Evolutionary conservation across 2,113 vertebrate species (phyloP).

Genomic region (Plectropomus leopardus): DNA sequence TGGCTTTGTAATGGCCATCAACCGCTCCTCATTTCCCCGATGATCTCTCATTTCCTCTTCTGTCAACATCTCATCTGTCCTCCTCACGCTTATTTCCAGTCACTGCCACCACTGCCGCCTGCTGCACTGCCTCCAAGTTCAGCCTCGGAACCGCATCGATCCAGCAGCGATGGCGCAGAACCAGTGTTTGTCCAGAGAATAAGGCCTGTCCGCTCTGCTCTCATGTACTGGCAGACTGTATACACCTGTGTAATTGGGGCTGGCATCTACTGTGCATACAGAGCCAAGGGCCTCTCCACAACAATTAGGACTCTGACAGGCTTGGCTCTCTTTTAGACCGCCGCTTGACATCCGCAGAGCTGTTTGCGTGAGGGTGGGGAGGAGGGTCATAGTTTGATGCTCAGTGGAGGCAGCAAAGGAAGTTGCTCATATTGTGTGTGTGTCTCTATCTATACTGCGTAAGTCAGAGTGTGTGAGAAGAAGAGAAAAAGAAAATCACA

Average conservation of each 20-base stretch:
- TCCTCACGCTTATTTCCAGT: constrained; percentile 39
- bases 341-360: constrained; percentile 67
- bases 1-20: constrained; percentile 6
- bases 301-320: constrained; percentile 77
- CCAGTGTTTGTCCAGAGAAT: constrained; percentile 66
- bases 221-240: constrained; percentile 63
- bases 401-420: constrained; percentile 10
- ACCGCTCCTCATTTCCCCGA: constrained; percentile 27
- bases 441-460: background rate
- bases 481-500: constrained; percentile 6
- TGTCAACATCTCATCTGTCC: constrained; percentile 39
- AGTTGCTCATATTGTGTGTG: constrained; percentile 17
- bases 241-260: constrained; percentile 80
- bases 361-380: constrained; percentile 31
- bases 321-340: constrained; percentile 68
- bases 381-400: constrained; percentile 33
- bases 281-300: constrained; percentile 74
- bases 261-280: constrained; percentile 70
- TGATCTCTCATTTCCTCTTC: constrained; percentile 41
- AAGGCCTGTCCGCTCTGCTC: constrained; percentile 47
- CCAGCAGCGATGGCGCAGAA: constrained; percentile 58
- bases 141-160: constrained; percentile 56
- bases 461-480: background rate
- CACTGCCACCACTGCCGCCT: background rate
- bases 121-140: background rate